Percentiles rank a stretch among this genome's conserved stretches.
phyloP scores from a whole-genome alignment of 2,113 vertebrate species.

The Prolemur simus region DNA sequence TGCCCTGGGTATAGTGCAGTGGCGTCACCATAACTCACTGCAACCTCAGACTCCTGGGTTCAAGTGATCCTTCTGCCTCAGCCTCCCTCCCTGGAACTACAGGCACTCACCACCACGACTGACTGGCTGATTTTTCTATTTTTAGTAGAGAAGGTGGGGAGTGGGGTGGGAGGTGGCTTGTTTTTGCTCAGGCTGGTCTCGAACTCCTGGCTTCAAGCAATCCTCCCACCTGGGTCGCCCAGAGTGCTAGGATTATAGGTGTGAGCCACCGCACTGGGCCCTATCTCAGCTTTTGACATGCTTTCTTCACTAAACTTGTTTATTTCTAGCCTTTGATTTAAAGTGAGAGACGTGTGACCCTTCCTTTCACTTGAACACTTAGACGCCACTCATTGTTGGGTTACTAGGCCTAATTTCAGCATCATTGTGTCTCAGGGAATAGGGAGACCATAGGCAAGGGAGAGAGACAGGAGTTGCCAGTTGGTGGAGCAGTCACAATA shows the following conservation, averaged over 20 bases:
- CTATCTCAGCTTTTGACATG: no score
- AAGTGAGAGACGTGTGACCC: no score
- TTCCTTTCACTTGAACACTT: no score
- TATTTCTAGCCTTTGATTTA: no score
- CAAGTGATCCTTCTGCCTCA: neutral
- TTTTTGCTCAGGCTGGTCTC: neutral
- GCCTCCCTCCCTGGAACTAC: neutral
- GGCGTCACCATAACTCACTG: neutral
- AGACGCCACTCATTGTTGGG: no score
- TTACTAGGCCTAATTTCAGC: no score
- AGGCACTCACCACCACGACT: accelerated
- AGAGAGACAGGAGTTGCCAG: no score
- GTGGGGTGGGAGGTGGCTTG: accelerated
- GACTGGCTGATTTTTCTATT: neutral
- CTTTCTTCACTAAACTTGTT: no score
- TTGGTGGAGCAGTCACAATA: no score
- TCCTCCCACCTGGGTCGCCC: neutral
- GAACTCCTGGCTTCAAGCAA: neutral
- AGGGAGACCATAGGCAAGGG: no score
- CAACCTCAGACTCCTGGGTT: neutral
- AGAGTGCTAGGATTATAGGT: neutral
- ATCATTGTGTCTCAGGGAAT: no score
- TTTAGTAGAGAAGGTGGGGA: neutral
- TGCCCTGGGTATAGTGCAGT: neutral
- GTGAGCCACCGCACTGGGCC: neutral